phyloP scores from a whole-genome alignment of 2,113 vertebrate genomes.

The Pholis gunnellus region DNA sequence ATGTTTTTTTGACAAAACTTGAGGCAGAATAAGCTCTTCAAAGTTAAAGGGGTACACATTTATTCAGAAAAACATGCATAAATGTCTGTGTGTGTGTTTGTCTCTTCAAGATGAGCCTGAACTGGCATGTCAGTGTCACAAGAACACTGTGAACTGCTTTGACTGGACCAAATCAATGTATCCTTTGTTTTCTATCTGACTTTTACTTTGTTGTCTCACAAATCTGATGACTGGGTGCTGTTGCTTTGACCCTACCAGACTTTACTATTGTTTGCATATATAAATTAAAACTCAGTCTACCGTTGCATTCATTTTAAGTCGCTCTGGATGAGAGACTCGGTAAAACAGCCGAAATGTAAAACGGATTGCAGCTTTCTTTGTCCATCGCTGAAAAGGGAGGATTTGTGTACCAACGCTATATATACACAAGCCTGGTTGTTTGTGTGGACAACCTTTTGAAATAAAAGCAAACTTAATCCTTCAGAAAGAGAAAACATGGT shows the following conservation, averaged over 20 bases:
- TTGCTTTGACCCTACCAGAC: neutral
- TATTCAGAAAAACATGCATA: neutral
- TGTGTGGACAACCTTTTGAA: constrained; percentile 51
- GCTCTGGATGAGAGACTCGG: constrained; percentile 32
- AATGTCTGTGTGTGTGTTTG: neutral
- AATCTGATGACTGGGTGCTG: neutral
- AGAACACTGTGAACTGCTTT: neutral
- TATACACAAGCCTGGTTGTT: constrained; percentile 31
- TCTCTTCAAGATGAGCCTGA: neutral
- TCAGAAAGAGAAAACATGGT: constrained; percentile 54
- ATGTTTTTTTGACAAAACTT: constrained; percentile 2
- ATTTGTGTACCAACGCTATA: constrained; percentile 27
- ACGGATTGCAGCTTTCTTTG: constrained; percentile 26
- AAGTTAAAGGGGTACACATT: neutral
- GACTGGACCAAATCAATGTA: neutral
- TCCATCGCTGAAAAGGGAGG: constrained; percentile 16
- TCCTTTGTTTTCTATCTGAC: neutral
- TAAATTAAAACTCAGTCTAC: constrained; percentile 62
- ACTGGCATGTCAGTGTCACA: neutral
- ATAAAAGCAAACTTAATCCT: constrained; percentile 74
- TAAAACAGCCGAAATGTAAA: constrained; percentile 43
- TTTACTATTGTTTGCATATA: constrained; percentile 47
- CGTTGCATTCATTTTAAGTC: constrained; percentile 45
- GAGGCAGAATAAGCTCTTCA: neutral
- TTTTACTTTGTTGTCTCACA: constrained; percentile 7